A percentile compares a stretch with the other conserved stretches of the same genome.
Conservation (phyloP, 2,113 vertebrate species). For the Athene noctua region DNA sequence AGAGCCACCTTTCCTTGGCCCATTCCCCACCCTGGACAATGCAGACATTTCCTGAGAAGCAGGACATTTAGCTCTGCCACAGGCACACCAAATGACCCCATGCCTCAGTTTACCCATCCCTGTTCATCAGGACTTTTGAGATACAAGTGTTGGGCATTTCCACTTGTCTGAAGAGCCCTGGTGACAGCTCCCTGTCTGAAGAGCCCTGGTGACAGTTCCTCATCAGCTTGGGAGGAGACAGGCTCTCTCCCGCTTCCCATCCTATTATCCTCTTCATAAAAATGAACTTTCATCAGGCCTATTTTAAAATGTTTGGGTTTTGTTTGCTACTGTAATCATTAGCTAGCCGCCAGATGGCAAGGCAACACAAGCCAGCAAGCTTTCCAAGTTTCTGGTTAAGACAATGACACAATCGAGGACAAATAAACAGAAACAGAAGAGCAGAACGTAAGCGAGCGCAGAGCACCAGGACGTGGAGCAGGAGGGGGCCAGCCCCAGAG, state of each 20-base stretch:
- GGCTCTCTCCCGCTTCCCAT: background rate
- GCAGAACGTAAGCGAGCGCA: background rate
- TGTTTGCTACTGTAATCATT: slow-evolving; percentile 61
- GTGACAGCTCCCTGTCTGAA: background rate
- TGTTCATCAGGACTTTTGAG: background rate
- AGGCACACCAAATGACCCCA: fast-evolving
- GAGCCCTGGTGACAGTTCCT: slow-evolving; percentile 10
- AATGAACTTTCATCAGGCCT: slow-evolving; percentile 56
- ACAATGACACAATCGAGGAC: slow-evolving; percentile 60
- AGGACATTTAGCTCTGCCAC: background rate
- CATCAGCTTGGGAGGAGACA: background rate
- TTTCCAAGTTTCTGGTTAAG: slow-evolving; percentile 62
- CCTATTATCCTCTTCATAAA: background rate
- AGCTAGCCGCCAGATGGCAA: slow-evolving; percentile 64
- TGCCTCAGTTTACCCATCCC: slow-evolving; percentile 13
- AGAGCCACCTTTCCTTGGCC: background rate
- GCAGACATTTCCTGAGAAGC: background rate
- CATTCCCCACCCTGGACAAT: too few relatives aligned
- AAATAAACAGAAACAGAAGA: slow-evolving; percentile 72
- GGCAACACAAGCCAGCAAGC: slow-evolving; percentile 47
- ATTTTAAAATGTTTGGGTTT: slow-evolving; percentile 45
- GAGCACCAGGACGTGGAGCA: background rate
- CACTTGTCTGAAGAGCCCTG: background rate
- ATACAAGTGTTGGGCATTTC: fast-evolving
- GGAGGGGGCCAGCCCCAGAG: background rate